Evolutionary conservation across 2,797 vertebrate species (phyloP).

Genomic region (Odontamblyopus rebecca): DNA sequence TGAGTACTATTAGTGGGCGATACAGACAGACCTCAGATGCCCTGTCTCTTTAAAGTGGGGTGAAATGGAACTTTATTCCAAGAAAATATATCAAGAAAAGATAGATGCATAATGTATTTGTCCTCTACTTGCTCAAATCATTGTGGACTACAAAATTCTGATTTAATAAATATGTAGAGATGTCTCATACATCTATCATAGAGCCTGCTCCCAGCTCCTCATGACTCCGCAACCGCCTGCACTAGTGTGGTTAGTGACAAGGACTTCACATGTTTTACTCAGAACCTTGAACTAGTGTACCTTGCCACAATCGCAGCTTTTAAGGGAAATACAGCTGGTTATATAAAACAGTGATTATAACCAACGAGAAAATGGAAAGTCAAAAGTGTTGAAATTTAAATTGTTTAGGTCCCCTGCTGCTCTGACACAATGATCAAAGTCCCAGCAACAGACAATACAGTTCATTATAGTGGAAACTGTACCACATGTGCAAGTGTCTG

Average conservation of each 20-base stretch:
- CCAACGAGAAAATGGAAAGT: constrained; percentile 6
- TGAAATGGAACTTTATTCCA: neutral
- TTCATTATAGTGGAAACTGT: constrained; percentile 12
- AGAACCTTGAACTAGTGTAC: constrained; percentile 7
- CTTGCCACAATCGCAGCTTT: neutral
- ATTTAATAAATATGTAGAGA: neutral
- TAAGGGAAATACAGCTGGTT: constrained; percentile 8
- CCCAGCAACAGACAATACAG: constrained; percentile 4
- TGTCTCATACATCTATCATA: neutral
- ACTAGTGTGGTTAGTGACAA: constrained; percentile 12
- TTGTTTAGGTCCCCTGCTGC: constrained; percentile 1
- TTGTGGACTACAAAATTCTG: neutral
- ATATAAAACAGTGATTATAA: constrained; percentile 9
- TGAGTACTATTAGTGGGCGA: constrained; percentile 1
- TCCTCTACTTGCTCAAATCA: neutral
- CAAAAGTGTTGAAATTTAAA: constrained; percentile 8
- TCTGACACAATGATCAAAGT: constrained; percentile 9
- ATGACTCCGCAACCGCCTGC: neutral
- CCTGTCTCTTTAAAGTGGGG: neutral
- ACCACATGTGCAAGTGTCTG: neutral
- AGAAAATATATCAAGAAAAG: neutral
- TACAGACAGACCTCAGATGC: neutral
- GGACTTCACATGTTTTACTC: constrained; percentile 11
- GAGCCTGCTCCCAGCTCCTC: neutral
- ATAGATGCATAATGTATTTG: neutral